phyloP scores from a whole-genome alignment of 1,140 invertebrate species.

The Harpegnathos saltator region DNA sequence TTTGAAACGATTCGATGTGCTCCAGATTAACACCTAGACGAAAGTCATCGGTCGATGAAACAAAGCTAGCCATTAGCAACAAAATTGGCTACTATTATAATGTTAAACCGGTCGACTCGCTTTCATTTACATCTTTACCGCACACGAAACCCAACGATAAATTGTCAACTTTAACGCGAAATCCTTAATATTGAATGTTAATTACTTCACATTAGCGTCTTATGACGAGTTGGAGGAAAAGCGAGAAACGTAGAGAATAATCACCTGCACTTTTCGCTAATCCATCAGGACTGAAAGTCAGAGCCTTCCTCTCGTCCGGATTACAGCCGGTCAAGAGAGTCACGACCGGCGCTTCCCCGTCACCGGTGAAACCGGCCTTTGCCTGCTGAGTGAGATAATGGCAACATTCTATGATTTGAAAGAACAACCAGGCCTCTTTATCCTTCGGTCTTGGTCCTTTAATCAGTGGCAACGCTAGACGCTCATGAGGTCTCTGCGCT shows the following conservation, averaged over 20 bases:
- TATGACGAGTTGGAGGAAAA: neutral
- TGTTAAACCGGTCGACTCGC: too few species aligned
- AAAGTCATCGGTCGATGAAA: constrained; percentile 26
- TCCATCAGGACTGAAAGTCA: constrained; percentile 84
- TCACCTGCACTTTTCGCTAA: constrained; percentile 87
- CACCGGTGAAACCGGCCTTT: constrained; percentile 84
- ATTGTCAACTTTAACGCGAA: too few species aligned
- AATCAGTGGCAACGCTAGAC: constrained; percentile 90
- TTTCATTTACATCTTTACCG: too few species aligned
- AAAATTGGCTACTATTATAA: too few species aligned
- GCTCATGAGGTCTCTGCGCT: constrained; percentile 93
- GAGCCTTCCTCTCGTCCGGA: constrained; percentile 77
- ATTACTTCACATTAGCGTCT: too few species aligned
- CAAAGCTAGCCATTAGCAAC: too few species aligned
- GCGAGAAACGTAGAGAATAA: constrained; percentile 33
- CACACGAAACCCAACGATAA: too few species aligned
- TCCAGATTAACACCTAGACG: constrained; percentile 88
- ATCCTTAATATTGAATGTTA: too few species aligned
- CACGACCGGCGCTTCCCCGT: constrained; percentile 86
- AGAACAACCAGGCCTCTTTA: constrained; percentile 89
- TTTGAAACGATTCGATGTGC: constrained; percentile 88
- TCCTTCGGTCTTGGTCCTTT: constrained; percentile 90
- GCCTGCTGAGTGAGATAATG: constrained; percentile 89
- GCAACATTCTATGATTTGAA: constrained; percentile 91
- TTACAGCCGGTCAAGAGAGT: constrained; percentile 87